phyloP scores from a whole-genome alignment of 2,113 vertebrate genomes.

The Phyllostomus hastatus region DNA sequence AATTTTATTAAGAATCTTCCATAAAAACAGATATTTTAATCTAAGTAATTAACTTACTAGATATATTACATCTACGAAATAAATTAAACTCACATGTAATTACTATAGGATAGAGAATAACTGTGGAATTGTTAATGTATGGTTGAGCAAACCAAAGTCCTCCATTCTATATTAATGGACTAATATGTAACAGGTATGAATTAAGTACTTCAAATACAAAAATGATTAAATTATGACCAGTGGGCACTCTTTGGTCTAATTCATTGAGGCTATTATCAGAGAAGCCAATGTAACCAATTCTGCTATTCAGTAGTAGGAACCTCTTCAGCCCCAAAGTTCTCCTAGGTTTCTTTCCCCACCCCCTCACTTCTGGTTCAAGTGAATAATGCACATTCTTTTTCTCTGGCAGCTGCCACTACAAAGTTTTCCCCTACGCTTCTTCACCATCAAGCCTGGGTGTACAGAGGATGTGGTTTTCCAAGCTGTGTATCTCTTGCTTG shows the following conservation, averaged over 20 bases:
- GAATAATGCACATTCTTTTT: neutral
- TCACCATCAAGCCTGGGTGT: rapidly evolving
- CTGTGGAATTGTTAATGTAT: neutral
- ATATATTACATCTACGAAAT: neutral
- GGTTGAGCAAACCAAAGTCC: neutral
- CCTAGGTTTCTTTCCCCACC: neutral
- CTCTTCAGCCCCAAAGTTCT: neutral
- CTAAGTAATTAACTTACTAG: neutral
- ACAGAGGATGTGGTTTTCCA: neutral
- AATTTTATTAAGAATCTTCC: neutral
- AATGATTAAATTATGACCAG: neutral
- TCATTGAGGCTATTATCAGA: neutral
- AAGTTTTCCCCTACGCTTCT: neutral
- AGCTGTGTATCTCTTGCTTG: neutral
- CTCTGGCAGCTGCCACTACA: neutral
- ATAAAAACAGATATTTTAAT: neutral
- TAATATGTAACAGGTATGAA: neutral
- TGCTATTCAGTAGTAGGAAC: neutral
- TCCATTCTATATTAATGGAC: neutral
- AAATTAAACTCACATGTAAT: neutral
- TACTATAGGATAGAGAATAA: neutral
- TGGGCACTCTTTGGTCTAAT: neutral
- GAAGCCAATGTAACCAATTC: neutral
- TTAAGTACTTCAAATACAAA: neutral
- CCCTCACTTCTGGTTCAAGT: neutral